Evolutionary conservation across 2,113 vertebrate species (phyloP).

Genomic region (Fulmarus glacialis): DNA sequence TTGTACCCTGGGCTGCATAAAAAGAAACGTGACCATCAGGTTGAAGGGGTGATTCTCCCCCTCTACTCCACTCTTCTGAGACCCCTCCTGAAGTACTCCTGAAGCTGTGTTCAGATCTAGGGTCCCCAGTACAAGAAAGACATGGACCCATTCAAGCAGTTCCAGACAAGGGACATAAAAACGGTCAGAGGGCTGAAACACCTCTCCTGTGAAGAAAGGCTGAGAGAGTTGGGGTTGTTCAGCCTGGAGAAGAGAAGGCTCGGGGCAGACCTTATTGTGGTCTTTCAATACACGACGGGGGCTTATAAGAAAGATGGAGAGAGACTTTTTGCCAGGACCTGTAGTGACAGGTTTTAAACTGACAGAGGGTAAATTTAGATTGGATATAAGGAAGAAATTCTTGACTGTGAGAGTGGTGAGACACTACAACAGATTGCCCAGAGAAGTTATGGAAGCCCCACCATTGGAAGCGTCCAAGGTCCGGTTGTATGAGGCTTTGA

Average conservation of each 20-base stretch:
- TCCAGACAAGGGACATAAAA: neutral
- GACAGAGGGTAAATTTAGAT: neutral
- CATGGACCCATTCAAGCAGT: neutral
- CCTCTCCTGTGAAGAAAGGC: neutral
- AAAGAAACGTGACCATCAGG: neutral
- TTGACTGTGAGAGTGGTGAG: neutral
- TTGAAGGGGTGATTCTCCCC: rapidly evolving
- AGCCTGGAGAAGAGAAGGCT: neutral
- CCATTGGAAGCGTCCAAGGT: neutral
- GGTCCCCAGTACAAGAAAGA: neutral
- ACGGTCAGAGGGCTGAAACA: neutral
- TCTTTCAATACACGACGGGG: neutral
- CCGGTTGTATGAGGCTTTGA: neutral
- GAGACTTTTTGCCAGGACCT: neutral
- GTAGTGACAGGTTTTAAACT: neutral
- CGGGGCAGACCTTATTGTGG: neutral
- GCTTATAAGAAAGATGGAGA: neutral
- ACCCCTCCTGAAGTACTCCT: neutral
- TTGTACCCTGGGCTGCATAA: neutral
- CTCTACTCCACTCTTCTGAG: neutral
- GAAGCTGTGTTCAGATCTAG: neutral
- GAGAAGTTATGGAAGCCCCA: neutral
- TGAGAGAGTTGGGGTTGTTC: rapidly evolving
- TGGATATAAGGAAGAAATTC: no score
- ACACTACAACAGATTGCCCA: neutral